phyloP scores from a whole-genome alignment of 2,888 invertebrate genomes.

The Myopa testacea region DNA sequence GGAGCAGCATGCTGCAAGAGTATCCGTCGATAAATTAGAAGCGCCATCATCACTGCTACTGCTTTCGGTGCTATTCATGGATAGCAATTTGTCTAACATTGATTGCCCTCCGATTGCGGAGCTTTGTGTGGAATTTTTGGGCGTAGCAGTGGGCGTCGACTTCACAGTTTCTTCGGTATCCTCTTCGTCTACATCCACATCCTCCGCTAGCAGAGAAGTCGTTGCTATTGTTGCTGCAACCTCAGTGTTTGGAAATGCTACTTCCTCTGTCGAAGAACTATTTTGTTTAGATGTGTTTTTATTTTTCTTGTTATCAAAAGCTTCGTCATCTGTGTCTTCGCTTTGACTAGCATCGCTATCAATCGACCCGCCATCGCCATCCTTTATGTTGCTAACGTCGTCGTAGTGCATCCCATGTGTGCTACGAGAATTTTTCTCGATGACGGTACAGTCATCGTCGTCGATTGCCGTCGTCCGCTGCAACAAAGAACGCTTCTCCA shows the following conservation, averaged over 20 bases:
- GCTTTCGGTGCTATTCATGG: constrained; percentile 64
- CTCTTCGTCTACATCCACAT: constrained; percentile 54
- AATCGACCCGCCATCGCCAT: constrained; percentile 32
- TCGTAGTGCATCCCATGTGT: background rate
- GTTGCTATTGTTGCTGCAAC: background rate
- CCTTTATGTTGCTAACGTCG: constrained; percentile 37
- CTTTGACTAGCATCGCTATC: constrained; percentile 50
- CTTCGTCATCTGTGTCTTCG: constrained; percentile 47
- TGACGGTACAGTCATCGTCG: constrained; percentile 54
- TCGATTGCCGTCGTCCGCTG: constrained; percentile 59
- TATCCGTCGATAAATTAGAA: constrained; percentile 64
- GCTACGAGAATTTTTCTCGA: constrained; percentile 38
- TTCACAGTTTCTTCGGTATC: constrained; percentile 65
- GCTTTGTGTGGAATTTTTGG: constrained; percentile 44
- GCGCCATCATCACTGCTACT: constrained; percentile 63
- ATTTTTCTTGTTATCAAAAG: constrained; percentile 32
- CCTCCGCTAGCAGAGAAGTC: constrained; percentile 38
- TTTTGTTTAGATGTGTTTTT: background rate
- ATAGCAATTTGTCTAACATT: constrained; percentile 64
- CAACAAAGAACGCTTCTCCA: constrained; percentile 59
- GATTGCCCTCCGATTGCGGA: constrained; percentile 58
- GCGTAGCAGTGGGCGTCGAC: constrained; percentile 45
- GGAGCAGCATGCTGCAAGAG: constrained; percentile 60
- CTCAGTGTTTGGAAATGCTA: constrained; percentile 44
- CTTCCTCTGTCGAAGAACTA: constrained; percentile 38